Percentiles rank a stretch among this genome's conserved stretches.
Conservation (phyloP, 2,797 vertebrate genomes). For the Sphenodon punctatus region DNA sequence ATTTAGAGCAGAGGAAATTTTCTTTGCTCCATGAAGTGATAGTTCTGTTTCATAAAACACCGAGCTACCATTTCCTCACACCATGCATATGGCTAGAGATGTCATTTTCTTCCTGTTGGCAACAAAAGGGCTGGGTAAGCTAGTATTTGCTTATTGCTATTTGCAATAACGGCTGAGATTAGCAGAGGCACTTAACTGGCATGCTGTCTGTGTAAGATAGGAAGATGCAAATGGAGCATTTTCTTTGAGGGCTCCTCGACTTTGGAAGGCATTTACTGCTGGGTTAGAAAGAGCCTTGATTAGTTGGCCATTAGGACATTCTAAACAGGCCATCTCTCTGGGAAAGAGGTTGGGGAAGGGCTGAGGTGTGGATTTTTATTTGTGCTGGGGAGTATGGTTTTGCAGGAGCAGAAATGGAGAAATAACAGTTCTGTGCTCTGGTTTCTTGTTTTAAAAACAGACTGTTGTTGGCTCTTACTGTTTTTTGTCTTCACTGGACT, state of each 20-base stretch:
- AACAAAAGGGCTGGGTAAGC: neutral
- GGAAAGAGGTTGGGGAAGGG: neutral
- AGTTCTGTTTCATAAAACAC: neutral
- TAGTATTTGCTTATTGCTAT: neutral
- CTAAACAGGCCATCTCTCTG: neutral
- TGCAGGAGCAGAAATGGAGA: neutral
- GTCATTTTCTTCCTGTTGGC: neutral
- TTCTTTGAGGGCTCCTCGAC: neutral
- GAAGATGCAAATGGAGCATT: neutral
- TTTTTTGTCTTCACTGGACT: neutral
- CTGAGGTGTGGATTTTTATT: neutral
- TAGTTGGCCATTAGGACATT: neutral
- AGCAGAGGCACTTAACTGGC: neutral
- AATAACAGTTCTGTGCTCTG: neutral
- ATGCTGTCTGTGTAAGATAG: neutral
- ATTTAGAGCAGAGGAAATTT: neutral
- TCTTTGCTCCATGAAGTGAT: neutral
- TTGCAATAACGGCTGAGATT: neutral
- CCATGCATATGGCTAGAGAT: neutral
- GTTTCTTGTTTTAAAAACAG: neutral
- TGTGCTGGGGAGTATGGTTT: neutral
- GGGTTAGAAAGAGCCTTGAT: neutral
- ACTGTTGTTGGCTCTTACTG: neutral
- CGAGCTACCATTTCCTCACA: neutral
- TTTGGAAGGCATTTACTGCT: neutral